These are phyloP conservation scores for Circaetus cinerascens DNA, from an alignment of 2,113 vertebrate species.

Conservation along the genomic window DNA sequence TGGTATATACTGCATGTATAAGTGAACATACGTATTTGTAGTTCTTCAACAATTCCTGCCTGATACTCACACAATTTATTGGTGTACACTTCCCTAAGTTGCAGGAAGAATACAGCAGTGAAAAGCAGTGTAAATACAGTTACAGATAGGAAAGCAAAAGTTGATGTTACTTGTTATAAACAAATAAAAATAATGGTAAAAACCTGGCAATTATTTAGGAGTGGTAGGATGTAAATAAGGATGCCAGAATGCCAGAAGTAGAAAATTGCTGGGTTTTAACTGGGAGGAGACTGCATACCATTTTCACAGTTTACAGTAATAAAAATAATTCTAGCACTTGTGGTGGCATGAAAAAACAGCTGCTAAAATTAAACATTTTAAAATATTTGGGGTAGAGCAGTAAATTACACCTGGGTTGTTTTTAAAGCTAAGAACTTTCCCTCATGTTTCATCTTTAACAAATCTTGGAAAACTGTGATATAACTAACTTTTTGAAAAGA, in stretches of 20 bases:
- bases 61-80: neutral
- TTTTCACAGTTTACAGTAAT: conserved; percentile 31
- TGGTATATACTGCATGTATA: neutral
- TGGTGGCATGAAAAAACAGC: neutral
- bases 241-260: neutral
- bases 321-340: conserved; percentile 28
- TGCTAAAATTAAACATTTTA: neutral
- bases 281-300: neutral
- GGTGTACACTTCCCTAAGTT: neutral
- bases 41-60: neutral
- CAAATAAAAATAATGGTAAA: neutral
- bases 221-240: neutral
- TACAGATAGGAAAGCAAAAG: neutral
- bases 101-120: neutral
- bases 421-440: neutral
- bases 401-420: neutral
- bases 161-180: neutral
- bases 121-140: neutral
- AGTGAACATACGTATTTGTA: neutral
- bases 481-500: neutral
- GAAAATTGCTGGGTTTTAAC: neutral
- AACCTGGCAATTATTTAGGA: neutral
- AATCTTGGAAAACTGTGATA: neutral
- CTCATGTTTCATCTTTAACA: neutral
- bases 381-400: neutral